A percentile compares a stretch with the other conserved stretches of the same genome.
Evolutionary conservation across 2,888 invertebrate species (phyloP).

Genomic region (Neoaliturus tenellus): DNA sequence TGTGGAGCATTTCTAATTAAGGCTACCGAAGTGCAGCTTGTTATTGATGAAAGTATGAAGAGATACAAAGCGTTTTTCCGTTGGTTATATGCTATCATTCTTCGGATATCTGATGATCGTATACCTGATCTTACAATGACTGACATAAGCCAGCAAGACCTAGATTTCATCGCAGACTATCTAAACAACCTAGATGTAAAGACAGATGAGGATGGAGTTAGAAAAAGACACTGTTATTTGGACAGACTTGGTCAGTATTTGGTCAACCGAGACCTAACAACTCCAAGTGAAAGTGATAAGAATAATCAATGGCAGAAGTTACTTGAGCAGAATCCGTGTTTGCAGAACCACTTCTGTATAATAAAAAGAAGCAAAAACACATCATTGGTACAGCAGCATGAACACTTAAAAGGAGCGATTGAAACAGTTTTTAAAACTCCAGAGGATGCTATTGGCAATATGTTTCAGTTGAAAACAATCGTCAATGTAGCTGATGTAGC

Average conservation of each 20-base stretch:
- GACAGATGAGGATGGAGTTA: conserved; percentile 72
- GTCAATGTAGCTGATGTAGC: conserved; percentile 52
- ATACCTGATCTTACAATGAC: conserved; percentile 53
- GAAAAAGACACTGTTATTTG: conserved; percentile 80
- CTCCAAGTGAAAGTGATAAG: conserved; percentile 81
- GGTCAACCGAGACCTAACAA: conserved; percentile 81
- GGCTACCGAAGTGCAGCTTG: conserved; percentile 93
- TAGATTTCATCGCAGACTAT: conserved; percentile 94
- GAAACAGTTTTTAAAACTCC: conserved; percentile 77
- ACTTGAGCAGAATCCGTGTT: conserved; percentile 83
- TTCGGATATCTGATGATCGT: conserved; percentile 88
- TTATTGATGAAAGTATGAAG: conserved; percentile 93
- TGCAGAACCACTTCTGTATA: conserved; percentile 82
- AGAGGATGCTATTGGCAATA: conserved; percentile 57
- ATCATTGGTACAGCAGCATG: conserved; percentile 90
- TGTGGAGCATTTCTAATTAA: conserved; percentile 93
- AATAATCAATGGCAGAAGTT: conserved; percentile 88
- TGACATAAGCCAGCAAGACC: conserved; percentile 73
- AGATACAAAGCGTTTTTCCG: conserved; percentile 94
- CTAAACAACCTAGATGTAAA: conserved; percentile 85
- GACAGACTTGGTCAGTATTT: conserved; percentile 96
- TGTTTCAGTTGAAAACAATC: conserved; percentile 55
- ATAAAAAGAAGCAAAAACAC: conserved; percentile 84
- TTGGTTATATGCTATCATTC: conserved; percentile 93
- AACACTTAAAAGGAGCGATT: conserved; percentile 80